Conservation (phyloP, 1,140 invertebrate species). For the Sycophaga agraensis region DNA sequence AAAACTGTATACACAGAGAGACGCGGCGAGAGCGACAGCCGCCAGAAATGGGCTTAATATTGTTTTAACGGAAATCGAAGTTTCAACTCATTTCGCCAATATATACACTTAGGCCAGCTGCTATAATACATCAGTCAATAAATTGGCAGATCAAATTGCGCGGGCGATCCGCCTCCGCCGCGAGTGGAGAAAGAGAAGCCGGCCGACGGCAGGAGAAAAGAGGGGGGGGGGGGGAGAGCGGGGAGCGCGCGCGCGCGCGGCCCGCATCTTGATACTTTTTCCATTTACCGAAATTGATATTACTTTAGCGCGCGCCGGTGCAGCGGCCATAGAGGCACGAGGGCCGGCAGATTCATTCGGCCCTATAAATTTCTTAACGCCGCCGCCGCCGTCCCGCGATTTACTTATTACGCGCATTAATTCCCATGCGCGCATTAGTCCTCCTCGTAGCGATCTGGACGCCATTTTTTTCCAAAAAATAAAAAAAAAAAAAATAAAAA, state of each 20-base stretch:
- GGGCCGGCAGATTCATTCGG: background rate
- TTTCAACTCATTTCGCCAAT: too few relatives aligned
- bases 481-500: too few relatives aligned
- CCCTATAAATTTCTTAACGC: constrained; percentile 11
- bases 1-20: too few relatives aligned
- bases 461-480: too few relatives aligned
- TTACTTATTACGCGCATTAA: background rate
- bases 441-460: too few relatives aligned
- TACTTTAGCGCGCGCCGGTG: constrained; percentile 24
- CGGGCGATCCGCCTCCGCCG: too few relatives aligned
- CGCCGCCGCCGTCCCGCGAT: background rate
- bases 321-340: background rate
- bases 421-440: too few relatives aligned
- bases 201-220: too few relatives aligned
- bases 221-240: too few relatives aligned
- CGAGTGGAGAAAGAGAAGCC: too few relatives aligned
- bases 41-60: background rate
- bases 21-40: background rate
- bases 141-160: constrained; percentile 37
- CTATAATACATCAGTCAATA: constrained; percentile 34
- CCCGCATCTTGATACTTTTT: constrained; percentile 49
- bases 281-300: constrained; percentile 54
- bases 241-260: background rate
- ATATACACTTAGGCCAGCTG: too few relatives aligned
- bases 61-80: constrained; percentile 3